These are phyloP conservation scores for Tachuris rubrigastra DNA, from an alignment of 2,113 vertebrate genomes.

Conservation along the genomic window DNA sequence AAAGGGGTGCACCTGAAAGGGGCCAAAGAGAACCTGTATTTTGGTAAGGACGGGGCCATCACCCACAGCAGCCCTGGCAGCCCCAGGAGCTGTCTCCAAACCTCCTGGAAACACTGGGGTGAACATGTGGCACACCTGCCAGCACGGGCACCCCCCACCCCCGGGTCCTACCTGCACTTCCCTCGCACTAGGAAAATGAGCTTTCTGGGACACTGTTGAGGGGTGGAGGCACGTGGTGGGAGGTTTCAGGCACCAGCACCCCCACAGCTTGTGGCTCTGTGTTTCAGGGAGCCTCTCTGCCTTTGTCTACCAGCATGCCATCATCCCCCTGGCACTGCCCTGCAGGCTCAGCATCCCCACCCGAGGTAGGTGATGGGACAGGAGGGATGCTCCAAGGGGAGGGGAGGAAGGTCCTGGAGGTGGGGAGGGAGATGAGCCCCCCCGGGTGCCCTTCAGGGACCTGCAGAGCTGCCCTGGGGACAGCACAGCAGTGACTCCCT, in stretches of 20 bases:
- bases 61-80: background rate
- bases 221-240: fast-evolving
- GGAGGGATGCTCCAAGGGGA: background rate
- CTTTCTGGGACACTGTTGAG: fast-evolving
- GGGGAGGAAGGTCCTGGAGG: background rate
- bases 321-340: conserved; percentile 82
- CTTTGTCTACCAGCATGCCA: conserved; percentile 88
- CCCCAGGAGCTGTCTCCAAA: background rate
- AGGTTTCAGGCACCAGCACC: too few species aligned
- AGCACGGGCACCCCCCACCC: background rate
- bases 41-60: conserved; percentile 73
- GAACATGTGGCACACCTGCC: too few species aligned
- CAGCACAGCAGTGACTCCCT: fast-evolving
- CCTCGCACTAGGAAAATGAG: background rate
- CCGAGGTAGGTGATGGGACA: conserved; percentile 67
- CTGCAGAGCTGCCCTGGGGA: background rate
- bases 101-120: background rate
- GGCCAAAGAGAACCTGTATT: conserved; percentile 86
- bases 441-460: fast-evolving
- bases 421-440: background rate
- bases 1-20: conserved; percentile 90
- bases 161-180: background rate
- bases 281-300: conserved; percentile 88
- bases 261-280: fast-evolving
- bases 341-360: conserved; percentile 81